phyloP scores from a whole-genome alignment of 2,113 vertebrate species.

The Dendropsophus ebraccatus region DNA sequence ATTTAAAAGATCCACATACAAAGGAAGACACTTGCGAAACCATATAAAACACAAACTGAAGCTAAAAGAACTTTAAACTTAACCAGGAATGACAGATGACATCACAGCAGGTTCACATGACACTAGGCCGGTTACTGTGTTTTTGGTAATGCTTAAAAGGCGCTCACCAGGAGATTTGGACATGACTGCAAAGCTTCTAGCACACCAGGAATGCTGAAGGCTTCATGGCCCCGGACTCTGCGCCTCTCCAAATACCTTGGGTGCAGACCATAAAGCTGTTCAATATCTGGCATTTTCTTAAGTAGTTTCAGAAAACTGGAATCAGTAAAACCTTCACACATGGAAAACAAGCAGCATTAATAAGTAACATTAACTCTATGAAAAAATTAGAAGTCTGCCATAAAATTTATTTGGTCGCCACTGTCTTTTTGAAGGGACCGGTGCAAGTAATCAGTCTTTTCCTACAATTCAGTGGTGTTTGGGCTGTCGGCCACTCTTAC shows the following conservation, averaged over 20 bases:
- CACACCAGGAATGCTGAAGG: constrained; percentile 97
- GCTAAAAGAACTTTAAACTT: neutral
- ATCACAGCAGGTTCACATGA: constrained; percentile 47
- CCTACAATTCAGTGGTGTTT: too few species aligned
- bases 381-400: neutral
- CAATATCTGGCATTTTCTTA: constrained; percentile 98
- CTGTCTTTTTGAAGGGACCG: too few species aligned
- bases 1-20: neutral
- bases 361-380: neutral
- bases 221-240: constrained; percentile 91
- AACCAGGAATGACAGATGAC: constrained; percentile 46
- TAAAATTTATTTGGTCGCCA: too few species aligned
- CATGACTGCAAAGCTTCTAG: constrained; percentile 95
- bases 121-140: constrained; percentile 25
- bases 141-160: neutral
- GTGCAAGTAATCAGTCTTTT: too few species aligned
- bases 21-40: neutral
- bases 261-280: constrained; percentile 96
- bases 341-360: constrained; percentile 14
- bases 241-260: constrained; percentile 94
- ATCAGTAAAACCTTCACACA: constrained; percentile 91
- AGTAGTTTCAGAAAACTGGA: constrained; percentile 92
- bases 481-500: too few species aligned
- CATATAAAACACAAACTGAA: too few species aligned
- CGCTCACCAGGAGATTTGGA: constrained; percentile 91